These are phyloP conservation scores for Cricetomys ansorgei DNA, from an alignment of 2,113 vertebrate genomes.

Conservation along the genomic window DNA sequence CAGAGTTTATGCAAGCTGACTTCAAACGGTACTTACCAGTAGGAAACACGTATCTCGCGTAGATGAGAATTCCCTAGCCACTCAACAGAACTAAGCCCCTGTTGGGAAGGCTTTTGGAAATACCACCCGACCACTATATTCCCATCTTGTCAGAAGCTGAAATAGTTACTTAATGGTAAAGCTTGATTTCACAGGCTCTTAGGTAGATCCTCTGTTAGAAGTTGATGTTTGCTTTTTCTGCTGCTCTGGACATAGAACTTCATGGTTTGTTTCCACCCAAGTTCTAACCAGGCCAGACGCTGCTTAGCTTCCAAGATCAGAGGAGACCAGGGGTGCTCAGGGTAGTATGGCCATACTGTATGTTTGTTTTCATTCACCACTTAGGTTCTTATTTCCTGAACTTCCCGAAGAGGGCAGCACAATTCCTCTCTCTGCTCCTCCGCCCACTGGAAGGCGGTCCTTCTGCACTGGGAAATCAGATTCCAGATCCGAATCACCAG, in stretches of 20 bases:
- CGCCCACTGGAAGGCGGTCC: slow-evolving; percentile 82
- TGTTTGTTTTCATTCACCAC: slow-evolving; percentile 35
- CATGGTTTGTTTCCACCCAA: no score
- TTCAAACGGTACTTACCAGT: not conserved
- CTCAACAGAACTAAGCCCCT: not conserved
- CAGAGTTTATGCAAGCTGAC: not conserved
- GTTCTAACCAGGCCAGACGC: no score
- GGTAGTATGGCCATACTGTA: no score
- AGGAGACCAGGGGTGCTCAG: no score
- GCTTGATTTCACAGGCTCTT: not conserved
- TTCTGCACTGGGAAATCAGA: slow-evolving; percentile 85
- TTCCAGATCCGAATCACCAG: slow-evolving; percentile 90
- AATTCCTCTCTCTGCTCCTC: slow-evolving; percentile 86
- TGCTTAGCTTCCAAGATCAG: no score
- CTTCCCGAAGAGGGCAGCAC: slow-evolving; percentile 96
- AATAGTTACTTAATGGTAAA: slow-evolving; percentile 40
- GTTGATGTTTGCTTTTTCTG: not conserved
- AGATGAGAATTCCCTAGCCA: slow-evolving; percentile 18
- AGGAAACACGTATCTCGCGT: not conserved
- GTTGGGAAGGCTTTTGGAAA: not conserved
- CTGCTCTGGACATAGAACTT: not conserved
- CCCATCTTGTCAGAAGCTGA: slow-evolving; percentile 6
- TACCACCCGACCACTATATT: not conserved
- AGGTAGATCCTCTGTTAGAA: slow-evolving; percentile 15
- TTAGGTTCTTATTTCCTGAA: slow-evolving; percentile 97